phyloP scores from a whole-genome alignment of 2,797 vertebrate genomes.

The Podargus strigoides region DNA sequence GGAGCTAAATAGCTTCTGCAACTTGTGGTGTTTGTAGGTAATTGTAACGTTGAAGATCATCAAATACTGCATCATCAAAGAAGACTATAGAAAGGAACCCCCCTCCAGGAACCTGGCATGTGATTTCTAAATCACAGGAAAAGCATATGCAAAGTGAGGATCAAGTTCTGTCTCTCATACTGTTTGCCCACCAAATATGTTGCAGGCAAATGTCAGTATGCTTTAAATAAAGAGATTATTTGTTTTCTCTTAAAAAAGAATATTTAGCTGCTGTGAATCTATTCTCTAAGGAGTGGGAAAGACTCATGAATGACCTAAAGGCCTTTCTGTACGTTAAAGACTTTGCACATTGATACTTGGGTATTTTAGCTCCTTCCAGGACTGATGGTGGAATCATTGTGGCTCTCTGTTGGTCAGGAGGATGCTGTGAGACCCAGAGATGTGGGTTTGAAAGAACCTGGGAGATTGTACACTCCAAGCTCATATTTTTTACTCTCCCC shows the following conservation, averaged over 20 bases:
- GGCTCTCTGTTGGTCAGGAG: background rate
- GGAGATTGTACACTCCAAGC: fast-evolving
- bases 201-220: background rate
- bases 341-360: background rate
- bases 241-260: background rate
- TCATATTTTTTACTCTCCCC: background rate
- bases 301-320: background rate
- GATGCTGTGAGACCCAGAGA: background rate
- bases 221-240: background rate
- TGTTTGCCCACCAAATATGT: background rate
- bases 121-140: background rate
- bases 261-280: background rate
- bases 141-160: background rate
- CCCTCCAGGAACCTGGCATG: background rate
- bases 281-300: background rate
- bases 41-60: background rate
- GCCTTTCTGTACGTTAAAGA: background rate
- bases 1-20: background rate
- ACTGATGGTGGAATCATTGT: background rate
- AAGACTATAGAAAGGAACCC: background rate
- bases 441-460: background rate
- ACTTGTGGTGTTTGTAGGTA: background rate
- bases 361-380: background rate
- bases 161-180: background rate
- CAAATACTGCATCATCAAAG: background rate